phyloP scores from a whole-genome alignment of 2,797 vertebrate genomes.

The Antrozous pallidus region DNA sequence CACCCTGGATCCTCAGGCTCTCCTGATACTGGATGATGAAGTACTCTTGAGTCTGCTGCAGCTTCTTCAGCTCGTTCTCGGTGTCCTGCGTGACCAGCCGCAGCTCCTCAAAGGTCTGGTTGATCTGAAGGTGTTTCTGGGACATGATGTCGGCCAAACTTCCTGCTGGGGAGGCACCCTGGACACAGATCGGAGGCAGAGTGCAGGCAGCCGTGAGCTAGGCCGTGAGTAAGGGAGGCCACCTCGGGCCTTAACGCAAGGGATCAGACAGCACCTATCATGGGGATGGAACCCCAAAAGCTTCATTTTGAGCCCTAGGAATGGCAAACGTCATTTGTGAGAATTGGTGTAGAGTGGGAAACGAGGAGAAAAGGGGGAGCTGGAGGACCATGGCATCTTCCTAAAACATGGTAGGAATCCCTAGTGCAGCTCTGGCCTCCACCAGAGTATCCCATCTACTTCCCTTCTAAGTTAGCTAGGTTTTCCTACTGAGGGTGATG shows the following conservation, averaged over 20 bases:
- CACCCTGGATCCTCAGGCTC: slow-evolving; percentile 94
- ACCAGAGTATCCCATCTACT: background rate
- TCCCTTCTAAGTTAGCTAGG: background rate
- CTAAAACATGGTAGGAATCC: background rate
- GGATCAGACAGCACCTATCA: background rate
- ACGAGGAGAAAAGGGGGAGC: background rate
- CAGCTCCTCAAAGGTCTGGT: slow-evolving; percentile 89
- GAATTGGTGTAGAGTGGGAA: background rate
- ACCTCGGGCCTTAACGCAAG: background rate
- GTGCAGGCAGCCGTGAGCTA: slow-evolving; percentile 78
- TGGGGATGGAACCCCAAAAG: background rate
- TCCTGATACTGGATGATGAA: slow-evolving; percentile 99
- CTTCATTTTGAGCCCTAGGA: background rate
- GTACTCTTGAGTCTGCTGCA: slow-evolving; percentile 97
- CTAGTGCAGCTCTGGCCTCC: background rate
- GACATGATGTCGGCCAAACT: slow-evolving; percentile 90
- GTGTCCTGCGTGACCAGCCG: slow-evolving; percentile 92
- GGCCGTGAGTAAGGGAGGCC: background rate
- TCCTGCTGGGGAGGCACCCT: slow-evolving; percentile 85
- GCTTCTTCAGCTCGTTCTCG: slow-evolving; percentile 92
- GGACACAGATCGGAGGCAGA: background rate
- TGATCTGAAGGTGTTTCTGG: slow-evolving; percentile 97
- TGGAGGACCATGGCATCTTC: background rate
- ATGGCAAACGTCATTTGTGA: background rate
- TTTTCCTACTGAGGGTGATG: background rate